Percentiles rank a stretch among this genome's conserved stretches.
phyloP scores from a whole-genome alignment of 2,888 invertebrate species.

The Syrista parreyssii region DNA sequence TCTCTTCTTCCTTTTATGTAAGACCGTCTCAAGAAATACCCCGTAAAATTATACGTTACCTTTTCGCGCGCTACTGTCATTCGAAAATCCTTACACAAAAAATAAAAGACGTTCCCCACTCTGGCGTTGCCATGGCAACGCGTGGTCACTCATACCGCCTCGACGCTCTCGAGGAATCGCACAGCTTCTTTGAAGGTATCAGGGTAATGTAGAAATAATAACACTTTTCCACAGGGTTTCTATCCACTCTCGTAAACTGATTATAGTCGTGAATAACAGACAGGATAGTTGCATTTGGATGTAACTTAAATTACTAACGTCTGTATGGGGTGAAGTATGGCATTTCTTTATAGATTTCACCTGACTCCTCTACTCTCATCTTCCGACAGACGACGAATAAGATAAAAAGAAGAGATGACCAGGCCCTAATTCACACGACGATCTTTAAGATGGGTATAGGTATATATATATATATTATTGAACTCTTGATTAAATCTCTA shows the following conservation, averaged over 20 bases:
- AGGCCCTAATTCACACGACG: not conserved
- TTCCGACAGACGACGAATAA: not conserved
- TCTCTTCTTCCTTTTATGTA: not conserved
- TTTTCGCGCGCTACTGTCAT: not conserved
- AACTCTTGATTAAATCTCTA: not conserved
- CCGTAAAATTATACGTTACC: not conserved
- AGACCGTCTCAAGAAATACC: not conserved
- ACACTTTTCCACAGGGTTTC: not conserved
- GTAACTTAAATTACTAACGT: not conserved
- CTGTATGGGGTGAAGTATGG: not conserved
- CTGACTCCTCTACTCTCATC: not conserved
- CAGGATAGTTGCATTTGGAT: conserved; percentile 12
- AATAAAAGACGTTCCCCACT: not conserved
- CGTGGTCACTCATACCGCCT: not conserved
- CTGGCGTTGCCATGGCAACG: too few species aligned
- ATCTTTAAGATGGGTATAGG: not conserved
- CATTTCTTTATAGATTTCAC: not conserved
- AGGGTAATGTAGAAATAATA: not conserved
- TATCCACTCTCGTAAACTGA: conserved; percentile 30
- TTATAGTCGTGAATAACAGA: conserved; percentile 36
- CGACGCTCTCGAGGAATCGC: not conserved
- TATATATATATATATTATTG: not conserved
- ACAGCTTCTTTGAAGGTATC: not conserved
- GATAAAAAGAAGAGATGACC: not conserved
- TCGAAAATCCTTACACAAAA: not conserved